Percentiles rank a stretch among this genome's conserved stretches.
Conservation (phyloP, 2,113 vertebrate species). For the Sinocyclocheilus maitianheensis region DNA sequence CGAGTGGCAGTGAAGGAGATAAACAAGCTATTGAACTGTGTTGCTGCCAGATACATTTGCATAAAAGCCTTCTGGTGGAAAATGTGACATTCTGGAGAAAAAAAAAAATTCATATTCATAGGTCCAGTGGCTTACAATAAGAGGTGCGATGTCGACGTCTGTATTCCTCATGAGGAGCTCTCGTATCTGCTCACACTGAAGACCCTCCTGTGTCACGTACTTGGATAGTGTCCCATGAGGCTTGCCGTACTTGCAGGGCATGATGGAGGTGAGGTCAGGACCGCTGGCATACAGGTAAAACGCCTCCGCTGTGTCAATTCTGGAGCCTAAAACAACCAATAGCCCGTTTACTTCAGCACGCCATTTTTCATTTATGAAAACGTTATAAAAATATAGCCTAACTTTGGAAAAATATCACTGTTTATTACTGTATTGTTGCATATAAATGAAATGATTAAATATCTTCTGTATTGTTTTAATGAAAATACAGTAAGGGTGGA, state of each 20-base stretch:
- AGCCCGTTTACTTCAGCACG: constrained; percentile 13
- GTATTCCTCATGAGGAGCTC: constrained; percentile 88
- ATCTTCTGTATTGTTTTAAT: neutral
- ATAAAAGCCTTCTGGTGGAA: neutral
- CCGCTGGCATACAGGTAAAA: constrained; percentile 90
- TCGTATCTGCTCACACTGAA: constrained; percentile 85
- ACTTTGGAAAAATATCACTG: neutral
- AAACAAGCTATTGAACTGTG: neutral
- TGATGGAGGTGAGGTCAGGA: constrained; percentile 90
- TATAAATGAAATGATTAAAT: neutral
- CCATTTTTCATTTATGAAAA: neutral
- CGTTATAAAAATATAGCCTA: too few relatives aligned
- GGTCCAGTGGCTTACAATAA: constrained; percentile 80
- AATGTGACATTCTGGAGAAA: neutral
- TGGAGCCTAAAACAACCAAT: constrained; percentile 79
- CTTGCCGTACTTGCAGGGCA: constrained; percentile 95
- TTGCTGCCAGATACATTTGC: neutral
- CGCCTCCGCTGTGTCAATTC: constrained; percentile 87
- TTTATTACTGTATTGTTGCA: neutral
- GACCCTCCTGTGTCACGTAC: constrained; percentile 87
- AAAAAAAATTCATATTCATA: neutral
- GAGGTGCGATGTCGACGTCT: constrained; percentile 82
- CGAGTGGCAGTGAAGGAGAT: neutral
- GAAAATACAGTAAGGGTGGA: neutral
- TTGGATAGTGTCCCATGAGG: constrained; percentile 79